phyloP scores from a whole-genome alignment of 37 sponge, comb jelly and placozoan genomes.

The Beroe ovata region DNA sequence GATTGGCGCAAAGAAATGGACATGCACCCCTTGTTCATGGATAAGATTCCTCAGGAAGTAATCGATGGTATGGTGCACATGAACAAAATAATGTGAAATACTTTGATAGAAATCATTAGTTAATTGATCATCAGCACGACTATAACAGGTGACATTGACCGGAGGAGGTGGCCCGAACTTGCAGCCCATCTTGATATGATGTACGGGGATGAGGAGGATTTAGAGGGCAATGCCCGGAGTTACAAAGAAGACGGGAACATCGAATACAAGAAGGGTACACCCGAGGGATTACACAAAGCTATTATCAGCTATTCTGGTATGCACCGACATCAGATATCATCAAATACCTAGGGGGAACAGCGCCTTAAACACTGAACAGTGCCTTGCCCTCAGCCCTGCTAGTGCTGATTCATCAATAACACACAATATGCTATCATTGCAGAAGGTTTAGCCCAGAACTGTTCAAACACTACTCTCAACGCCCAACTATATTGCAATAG shows the following conservation, averaged over 20 bases:
- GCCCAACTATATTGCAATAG: constrained; percentile 54
- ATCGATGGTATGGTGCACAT: constrained; percentile 42
- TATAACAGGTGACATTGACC: constrained; percentile 20
- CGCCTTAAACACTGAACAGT: too few relatives aligned
- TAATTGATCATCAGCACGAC: too few relatives aligned
- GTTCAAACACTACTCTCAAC: not conserved
- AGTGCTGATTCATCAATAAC: too few relatives aligned
- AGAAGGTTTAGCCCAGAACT: constrained; percentile 33
- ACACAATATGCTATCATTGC: too few relatives aligned
- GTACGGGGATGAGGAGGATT: constrained; percentile 60
- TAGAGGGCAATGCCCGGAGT: not conserved
- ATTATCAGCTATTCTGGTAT: constrained; percentile 43
- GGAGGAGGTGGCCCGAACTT: constrained; percentile 46
- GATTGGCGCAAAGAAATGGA: constrained; percentile 65
- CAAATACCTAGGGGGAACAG: too few relatives aligned
- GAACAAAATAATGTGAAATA: too few relatives aligned
- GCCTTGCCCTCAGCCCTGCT: too few relatives aligned
- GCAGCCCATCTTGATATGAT: constrained; percentile 66
- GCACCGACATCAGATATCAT: too few relatives aligned
- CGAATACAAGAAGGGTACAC: constrained; percentile 47
- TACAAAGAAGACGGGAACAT: constrained; percentile 63
- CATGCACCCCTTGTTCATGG: constrained; percentile 63
- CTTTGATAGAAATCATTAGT: too few relatives aligned
- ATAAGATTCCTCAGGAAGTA: constrained; percentile 51
- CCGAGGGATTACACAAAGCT: constrained; percentile 23